Evolutionary conservation across 1,140 invertebrate species (phyloP).

Genomic region (Drosophila varians): DNA sequence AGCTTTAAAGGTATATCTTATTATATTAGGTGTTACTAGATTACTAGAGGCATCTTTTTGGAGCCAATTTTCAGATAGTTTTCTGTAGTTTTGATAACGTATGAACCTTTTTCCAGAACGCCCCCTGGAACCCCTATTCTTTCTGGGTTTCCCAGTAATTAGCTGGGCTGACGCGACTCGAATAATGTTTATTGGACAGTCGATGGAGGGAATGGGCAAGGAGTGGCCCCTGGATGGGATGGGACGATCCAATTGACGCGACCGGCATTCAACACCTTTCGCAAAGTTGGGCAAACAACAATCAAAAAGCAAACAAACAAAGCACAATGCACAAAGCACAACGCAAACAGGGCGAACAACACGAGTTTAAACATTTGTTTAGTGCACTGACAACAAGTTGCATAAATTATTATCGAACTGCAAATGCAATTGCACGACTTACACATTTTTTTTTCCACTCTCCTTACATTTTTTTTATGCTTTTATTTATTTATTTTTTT

Average conservation of each 20-base stretch:
- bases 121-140: background rate
- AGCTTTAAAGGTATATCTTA: no score
- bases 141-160: slow-evolving; percentile 38
- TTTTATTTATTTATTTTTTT: background rate
- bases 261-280: slow-evolving; percentile 41
- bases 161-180: slow-evolving; percentile 55
- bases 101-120: background rate
- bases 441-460: background rate
- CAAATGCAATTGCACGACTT: slow-evolving; percentile 61
- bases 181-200: slow-evolving; percentile 45
- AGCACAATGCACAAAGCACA: slow-evolving; percentile 13
- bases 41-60: no score
- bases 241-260: slow-evolving; percentile 45
- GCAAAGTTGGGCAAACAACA: slow-evolving; percentile 50
- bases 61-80: background rate
- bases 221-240: background rate
- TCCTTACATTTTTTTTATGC: background rate
- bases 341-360: slow-evolving; percentile 23
- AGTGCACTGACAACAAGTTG: slow-evolving; percentile 58
- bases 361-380: slow-evolving; percentile 60
- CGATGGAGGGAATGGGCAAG: no score
- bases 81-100: background rate
- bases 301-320: slow-evolving; percentile 27
- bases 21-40: no score
- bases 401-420: slow-evolving; percentile 68